phyloP scores from a whole-genome alignment of 2,797 vertebrate species.

The Todus mexicanus region DNA sequence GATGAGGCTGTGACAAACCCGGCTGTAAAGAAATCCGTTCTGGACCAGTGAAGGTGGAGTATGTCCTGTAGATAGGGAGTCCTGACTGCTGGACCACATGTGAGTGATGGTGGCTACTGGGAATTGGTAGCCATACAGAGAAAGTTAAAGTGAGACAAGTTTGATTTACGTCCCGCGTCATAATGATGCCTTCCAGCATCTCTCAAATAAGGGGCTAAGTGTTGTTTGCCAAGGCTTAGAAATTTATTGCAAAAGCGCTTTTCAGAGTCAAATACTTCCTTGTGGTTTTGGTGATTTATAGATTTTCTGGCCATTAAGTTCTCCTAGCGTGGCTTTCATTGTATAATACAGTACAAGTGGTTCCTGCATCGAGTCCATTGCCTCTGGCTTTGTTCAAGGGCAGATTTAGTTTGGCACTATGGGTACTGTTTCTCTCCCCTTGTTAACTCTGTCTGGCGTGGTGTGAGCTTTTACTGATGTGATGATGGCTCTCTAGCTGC shows the following conservation, averaged over 20 bases:
- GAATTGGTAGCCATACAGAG: not conserved
- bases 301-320: not conserved
- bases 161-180: not conserved
- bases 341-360: not conserved
- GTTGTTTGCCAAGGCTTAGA: constrained; percentile 1
- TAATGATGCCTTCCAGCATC: not conserved
- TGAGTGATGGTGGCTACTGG: not conserved
- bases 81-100: not conserved
- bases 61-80: not conserved
- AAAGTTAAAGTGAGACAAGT: not conserved
- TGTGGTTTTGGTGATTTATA: not conserved
- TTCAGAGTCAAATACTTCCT: not conserved
- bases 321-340: not conserved
- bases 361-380: not conserved
- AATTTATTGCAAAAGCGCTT: not conserved
- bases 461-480: not conserved
- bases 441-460: not conserved
- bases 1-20: not conserved
- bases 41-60: not conserved
- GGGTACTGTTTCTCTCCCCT: not conserved
- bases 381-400: not conserved
- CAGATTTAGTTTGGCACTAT: not conserved
- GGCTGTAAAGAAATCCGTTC: not conserved
- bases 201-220: not conserved
- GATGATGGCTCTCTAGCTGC: not conserved